Evolutionary conservation across 2,888 invertebrate species (phyloP).

Genomic region (Nephrotoma flavescens): DNA sequence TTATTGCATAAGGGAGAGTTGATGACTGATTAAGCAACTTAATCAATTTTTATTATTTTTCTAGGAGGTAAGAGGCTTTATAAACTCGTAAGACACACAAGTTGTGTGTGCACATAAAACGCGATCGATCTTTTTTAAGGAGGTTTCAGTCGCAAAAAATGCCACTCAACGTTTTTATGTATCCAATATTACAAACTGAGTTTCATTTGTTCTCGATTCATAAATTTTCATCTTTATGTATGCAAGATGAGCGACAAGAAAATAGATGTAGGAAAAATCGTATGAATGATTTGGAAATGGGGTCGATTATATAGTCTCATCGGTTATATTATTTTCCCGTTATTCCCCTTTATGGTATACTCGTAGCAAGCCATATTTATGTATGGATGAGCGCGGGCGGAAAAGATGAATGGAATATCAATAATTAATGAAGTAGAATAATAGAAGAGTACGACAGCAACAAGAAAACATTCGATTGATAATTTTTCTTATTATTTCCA

Average conservation of each 20-base stretch:
- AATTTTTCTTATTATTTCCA: neutral
- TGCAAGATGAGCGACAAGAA: neutral
- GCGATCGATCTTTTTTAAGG: neutral
- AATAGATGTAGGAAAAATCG: neutral
- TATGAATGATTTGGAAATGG: neutral
- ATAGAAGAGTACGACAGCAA: neutral
- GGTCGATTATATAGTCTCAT: neutral
- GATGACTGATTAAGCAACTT: neutral
- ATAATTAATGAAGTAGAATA: neutral
- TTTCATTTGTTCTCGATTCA: neutral
- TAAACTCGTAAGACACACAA: neutral
- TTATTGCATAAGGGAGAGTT: neutral
- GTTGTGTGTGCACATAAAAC: neutral
- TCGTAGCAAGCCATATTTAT: neutral
- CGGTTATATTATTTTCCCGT: neutral
- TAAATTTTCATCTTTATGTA: neutral
- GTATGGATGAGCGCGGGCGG: neutral
- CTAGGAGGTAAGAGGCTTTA: neutral
- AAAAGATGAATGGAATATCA: neutral
- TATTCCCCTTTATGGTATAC: neutral
- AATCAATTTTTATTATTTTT: neutral
- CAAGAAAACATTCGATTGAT: neutral
- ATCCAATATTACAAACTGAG: neutral
- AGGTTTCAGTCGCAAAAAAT: neutral
- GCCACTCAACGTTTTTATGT: neutral